Base-by-base conservation (phyloP, 2,113 vertebrate genomes). In the Xiphorhynchus elegans region DNA sequence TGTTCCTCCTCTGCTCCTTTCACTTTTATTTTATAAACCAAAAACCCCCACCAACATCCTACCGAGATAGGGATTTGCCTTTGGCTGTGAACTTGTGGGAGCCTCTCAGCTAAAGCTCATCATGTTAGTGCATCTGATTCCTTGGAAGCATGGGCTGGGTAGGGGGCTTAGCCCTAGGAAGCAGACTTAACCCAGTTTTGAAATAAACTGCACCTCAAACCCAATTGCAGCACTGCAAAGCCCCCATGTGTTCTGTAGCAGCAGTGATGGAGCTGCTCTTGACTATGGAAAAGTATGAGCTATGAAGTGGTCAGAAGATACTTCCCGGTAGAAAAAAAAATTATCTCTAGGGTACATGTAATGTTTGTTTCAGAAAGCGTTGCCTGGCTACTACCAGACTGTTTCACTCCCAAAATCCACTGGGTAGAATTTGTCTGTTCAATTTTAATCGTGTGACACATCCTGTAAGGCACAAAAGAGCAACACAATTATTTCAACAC, bases 41-140 rank as follows among this genome's bases (percentile, higher is more conserved):
- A 56, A 77, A 52, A 2, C 0, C 1, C 5, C n/a, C 60, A 31
- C 8, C 46, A 67, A 10, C 0, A 1, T 56, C 9, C 5, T 20
- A 44, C 28, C 11, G 33, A 42, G 88, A 70, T 17, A 47, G 7
- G 8, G 29, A 33, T 75, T 76, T 85, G 20, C 35, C 59, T 68
- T 89, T 44, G 21, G 8, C 62, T 66, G 2, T 62, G 58, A 49
- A 58, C 16, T 28, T 63, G 4, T 20, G 4, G 40, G 11, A 44
- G 33, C 4, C n/a, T 85, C 37, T 79, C 37, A 88, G 42, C 46
- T 91, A 44, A 59, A 46, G 24, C 55, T 55, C 23, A 35, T 91
- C 11, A 2, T 44, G 31, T 33, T 21, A 17, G 39, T 25, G 25
- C 37, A 52, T 20, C 42, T 5, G 25, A 5, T 40, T 46, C 39